Conservation (phyloP, 2,113 vertebrate genomes). For the Oplegnathus fasciatus region DNA sequence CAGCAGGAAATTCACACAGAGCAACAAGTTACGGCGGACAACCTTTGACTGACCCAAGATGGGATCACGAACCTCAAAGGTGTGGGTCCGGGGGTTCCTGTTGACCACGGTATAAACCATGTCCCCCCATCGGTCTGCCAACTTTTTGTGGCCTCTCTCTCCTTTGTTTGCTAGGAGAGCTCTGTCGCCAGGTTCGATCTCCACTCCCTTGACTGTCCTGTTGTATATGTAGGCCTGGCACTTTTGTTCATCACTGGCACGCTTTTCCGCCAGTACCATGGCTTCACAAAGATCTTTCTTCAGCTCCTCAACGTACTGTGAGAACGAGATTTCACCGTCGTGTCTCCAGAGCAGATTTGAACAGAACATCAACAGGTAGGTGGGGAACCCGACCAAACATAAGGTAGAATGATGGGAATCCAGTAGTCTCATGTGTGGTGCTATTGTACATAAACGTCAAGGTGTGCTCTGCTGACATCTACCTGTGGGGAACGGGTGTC, state of each 20-base stretch:
- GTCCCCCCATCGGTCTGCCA: not conserved
- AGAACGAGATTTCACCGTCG: not conserved
- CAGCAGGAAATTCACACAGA: not conserved
- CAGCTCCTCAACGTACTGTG: too few species aligned
- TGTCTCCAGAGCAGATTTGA: not conserved
- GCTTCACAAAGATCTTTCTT: too few species aligned
- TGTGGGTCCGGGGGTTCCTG: not conserved
- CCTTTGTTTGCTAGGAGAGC: not conserved
- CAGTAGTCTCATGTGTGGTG: not conserved
- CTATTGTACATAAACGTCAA: not conserved
- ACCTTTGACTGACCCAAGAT: not conserved
- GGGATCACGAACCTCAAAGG: not conserved
- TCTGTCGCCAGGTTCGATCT: not conserved
- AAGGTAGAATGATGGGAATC: not conserved
- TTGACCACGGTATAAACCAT: not conserved
- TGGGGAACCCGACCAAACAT: not conserved
- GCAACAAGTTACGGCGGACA: not conserved
- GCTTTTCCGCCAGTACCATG: too few species aligned
- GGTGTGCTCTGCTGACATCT: too few species aligned
- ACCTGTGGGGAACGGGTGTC: too few species aligned
- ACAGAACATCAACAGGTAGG: not conserved
- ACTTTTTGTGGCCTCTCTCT: not conserved
- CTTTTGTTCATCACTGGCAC: not conserved
- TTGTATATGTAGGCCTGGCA: not conserved
- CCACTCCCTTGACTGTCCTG: not conserved